phyloP scores from a whole-genome alignment of 2,797 vertebrate species.

The Pangasius krempfi region DNA sequence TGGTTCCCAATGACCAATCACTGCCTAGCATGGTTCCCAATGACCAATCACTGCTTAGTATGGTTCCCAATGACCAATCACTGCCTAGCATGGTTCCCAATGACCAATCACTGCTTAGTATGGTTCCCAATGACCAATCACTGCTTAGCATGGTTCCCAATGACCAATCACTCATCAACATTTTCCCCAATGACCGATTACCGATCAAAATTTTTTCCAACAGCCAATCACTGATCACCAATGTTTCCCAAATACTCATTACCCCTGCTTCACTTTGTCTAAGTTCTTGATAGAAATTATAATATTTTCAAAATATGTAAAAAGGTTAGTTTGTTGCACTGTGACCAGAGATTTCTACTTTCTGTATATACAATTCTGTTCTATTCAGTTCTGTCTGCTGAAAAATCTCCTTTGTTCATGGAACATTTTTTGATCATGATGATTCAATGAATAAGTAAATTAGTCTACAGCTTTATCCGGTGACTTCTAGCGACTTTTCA shows the following conservation, averaged over 20 bases:
- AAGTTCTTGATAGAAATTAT: neutral
- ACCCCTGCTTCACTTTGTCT: neutral
- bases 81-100: neutral
- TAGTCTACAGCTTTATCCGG: neutral
- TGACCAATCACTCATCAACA: neutral
- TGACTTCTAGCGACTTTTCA: neutral
- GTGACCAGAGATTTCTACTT: neutral
- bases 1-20: neutral
- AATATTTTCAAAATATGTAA: neutral
- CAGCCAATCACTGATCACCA: neutral
- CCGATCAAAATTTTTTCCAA: neutral
- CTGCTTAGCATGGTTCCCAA: neutral
- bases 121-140: neutral
- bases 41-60: neutral
- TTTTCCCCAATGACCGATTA: neutral
- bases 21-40: neutral
- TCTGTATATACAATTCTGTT: neutral
- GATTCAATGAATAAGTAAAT: neutral
- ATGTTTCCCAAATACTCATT: neutral
- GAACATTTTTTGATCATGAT: neutral
- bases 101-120: neutral
- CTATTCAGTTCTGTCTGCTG: neutral
- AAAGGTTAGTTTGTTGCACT: neutral
- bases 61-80: neutral
- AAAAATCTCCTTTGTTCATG: neutral